These are phyloP conservation scores for Hirtodrosophila cameraria DNA, from an alignment of 2,888 invertebrate genomes.

Conservation along the genomic window DNA sequence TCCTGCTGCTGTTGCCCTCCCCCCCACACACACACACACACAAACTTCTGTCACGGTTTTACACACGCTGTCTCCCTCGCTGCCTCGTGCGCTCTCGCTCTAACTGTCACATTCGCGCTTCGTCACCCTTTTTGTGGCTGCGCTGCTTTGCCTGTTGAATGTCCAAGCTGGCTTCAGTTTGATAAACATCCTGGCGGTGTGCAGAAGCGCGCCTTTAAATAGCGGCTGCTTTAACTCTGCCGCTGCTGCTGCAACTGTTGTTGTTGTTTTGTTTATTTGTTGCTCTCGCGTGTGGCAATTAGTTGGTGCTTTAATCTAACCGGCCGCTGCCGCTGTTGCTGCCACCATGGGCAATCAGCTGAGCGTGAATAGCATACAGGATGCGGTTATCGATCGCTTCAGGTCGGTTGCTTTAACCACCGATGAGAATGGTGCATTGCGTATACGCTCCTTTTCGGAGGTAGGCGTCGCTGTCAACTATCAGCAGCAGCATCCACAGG, in stretches of 20 bases:
- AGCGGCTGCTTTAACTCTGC: conserved; percentile 24
- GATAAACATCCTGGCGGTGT: conserved; percentile 73
- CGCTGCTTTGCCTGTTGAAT: conserved; percentile 69
- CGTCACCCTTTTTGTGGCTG: neutral
- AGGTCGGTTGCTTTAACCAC: conserved; percentile 79
- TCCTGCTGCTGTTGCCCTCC: too few relatives aligned
- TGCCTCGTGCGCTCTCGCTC: conserved; percentile 6
- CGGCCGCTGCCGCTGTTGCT: neutral
- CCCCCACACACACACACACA: too few relatives aligned
- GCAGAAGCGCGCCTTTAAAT: conserved; percentile 62
- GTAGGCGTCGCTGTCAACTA: conserved; percentile 65
- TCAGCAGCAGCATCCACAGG: conserved; percentile 42
- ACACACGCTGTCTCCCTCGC: too few relatives aligned
- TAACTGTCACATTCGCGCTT: neutral
- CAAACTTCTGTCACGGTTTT: too few relatives aligned
- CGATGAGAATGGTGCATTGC: conserved; percentile 76
- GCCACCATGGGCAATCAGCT: conserved; percentile 75
- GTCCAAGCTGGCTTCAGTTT: conserved; percentile 64
- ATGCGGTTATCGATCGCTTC: conserved; percentile 80
- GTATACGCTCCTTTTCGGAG: conserved; percentile 81
- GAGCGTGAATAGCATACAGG: conserved; percentile 77
- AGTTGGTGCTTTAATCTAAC: too few relatives aligned
- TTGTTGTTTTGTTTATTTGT: conserved; percentile 16
- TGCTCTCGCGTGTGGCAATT: conserved; percentile 21
- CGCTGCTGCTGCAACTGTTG: conserved; percentile 6